Base-by-base conservation (phyloP, 2,888 invertebrate species). In the Elmis aenea region DNA sequence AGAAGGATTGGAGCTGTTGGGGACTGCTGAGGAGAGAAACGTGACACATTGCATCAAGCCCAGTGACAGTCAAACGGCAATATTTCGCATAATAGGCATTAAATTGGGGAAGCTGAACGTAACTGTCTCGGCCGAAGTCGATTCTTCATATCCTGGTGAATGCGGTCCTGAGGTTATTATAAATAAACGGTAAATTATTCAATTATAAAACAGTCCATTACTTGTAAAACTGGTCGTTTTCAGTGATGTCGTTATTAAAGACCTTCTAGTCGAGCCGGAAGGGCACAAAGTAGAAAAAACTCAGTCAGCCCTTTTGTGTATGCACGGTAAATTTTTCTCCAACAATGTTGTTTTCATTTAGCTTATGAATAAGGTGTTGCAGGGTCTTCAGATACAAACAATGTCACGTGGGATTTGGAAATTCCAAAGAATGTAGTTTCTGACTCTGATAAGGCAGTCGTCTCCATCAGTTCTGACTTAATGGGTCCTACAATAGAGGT, bases 291-390 rank as follows among this genome's bases (percentile, higher is more conserved):
- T 77, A 2, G 77, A 77, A 45, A 73, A 77, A 30, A 77, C 80
- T 5, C 76, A 75, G 42, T 83, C 83, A 0, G 73, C 76, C 2
- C 73, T 85, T 37, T 66, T 87, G 2, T 86, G 86, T 57, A 76
- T 76, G 2, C 69, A 72, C 59, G 77, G 82, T 74, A 66, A 60
- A 37, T 35, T 33, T 29, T 18, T 28, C 16, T 34, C 28, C 6
- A 31, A 18, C 8, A 18, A 18, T 8, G 18, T 18, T 8, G 8
- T 18, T 8, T 18, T 8, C 5, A 18, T 18, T 18, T 18, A 6
- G 18, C 18, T 18, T 5, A 18, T 18, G 8, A 18, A 18, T 18
- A 18, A 18, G 8, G 8, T 18, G 16, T 47, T 43, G 13, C 58
- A 66, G 11, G 56, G 50, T 13, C 57, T 58, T n/a, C 42, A 46